Conservation (phyloP, 2,888 invertebrate species). For the Drosophila phalerata region DNA sequence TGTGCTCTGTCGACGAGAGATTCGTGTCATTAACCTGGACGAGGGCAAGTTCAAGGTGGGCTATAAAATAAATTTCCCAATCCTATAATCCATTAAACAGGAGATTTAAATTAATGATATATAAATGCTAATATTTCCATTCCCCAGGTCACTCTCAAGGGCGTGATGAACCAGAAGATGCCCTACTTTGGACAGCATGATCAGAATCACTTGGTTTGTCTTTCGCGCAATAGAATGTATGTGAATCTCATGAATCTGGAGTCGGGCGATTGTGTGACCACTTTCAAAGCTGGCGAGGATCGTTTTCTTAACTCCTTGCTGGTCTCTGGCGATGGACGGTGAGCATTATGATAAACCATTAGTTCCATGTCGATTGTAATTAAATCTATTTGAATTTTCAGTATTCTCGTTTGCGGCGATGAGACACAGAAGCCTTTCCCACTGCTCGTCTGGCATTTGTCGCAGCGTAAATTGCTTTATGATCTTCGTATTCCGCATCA, state of each 20-base stretch:
- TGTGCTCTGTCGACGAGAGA: constrained; percentile 92
- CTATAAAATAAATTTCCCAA: too few relatives aligned
- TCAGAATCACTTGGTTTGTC: constrained; percentile 90
- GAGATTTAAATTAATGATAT: too few relatives aligned
- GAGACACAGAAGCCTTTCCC: constrained; percentile 97
- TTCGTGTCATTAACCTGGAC: constrained; percentile 92
- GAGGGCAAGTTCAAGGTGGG: constrained; percentile 87
- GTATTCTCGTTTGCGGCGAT: constrained; percentile 95
- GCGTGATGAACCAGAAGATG: constrained; percentile 97
- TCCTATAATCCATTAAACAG: too few relatives aligned
- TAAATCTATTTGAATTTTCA: constrained; percentile 79
- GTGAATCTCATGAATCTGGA: constrained; percentile 94
- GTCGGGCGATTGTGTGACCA: constrained; percentile 89
- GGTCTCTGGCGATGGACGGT: constrained; percentile 95
- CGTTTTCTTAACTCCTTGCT: constrained; percentile 94
- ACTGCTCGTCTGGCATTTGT: constrained; percentile 94
- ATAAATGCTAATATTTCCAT: not conserved
- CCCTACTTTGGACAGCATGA: constrained; percentile 95
- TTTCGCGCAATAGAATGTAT: constrained; percentile 95
- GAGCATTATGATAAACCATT: constrained; percentile 35
- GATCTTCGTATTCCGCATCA: constrained; percentile 95
- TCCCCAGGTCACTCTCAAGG: constrained; percentile 90
- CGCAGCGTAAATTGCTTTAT: constrained; percentile 93
- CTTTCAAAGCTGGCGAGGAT: constrained; percentile 96
- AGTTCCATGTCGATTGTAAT: not conserved